Base-by-base conservation (phyloP, 2,888 invertebrate genomes). In the Cenopis cana region DNA sequence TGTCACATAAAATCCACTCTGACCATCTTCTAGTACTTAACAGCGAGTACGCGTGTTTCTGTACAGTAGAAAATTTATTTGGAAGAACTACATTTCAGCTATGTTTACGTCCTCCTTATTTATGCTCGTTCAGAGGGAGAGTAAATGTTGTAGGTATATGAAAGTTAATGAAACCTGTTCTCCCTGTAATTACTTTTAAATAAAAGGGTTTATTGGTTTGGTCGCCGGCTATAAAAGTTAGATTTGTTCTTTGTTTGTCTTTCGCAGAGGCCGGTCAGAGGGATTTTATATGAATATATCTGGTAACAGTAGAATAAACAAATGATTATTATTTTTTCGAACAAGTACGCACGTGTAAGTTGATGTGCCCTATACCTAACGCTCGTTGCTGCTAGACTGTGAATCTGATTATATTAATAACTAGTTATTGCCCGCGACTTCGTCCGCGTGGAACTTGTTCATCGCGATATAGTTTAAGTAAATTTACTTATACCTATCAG, bases 181-280 rank as follows among this genome's bases (percentile, higher is more conserved):
- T 38, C 33, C 52, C 41, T 57, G 29, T 57, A 59, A 64, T 65
- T 18, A 52, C 57, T 59, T 69, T 59, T 59, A 65, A 65, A 65
- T 64, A 59, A 64, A 69, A 52, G 57, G 55, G 61, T 65, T 64
- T 64, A 57, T 64, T 52, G 64, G 59, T 65, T 69, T 52, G 33
- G 41, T 64, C 17, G 36, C 55, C 38, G 33, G 59, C 64, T 52
- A 65, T 41, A 65, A 69, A 69, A 69, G 64, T 69, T 69, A 50
- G 57, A 69, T 69, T 69, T 52, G 52, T 64, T 65, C 52, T 24
- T 64, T 69, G 50, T 69, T 64, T 57, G 52, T 64, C 69, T 69
- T 69, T 33, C 52, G 36, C 18, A 29, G 36, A 41, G 41, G 52
- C 29, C 52, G 12, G 18, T 49, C 29, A 29, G 18, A 54, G 18